Percentiles rank a stretch among this genome's conserved stretches.
Evolutionary conservation across 2,888 invertebrate species (phyloP).

Genomic region (Phengaris alcon): DNA sequence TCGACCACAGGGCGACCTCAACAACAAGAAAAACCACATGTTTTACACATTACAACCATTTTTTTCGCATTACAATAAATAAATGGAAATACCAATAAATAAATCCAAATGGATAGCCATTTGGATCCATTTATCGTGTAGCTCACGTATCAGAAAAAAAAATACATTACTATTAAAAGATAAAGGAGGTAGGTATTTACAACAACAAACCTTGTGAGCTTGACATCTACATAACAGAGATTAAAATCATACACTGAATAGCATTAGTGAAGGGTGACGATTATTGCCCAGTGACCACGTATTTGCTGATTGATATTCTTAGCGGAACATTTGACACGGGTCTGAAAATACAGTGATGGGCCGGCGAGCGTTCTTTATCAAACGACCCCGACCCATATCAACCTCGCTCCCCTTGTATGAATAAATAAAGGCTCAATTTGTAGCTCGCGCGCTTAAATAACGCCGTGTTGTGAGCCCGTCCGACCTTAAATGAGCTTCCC

Average conservation of each 20-base stretch:
- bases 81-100: too few relatives aligned
- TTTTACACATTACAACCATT: too few relatives aligned
- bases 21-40: too few relatives aligned
- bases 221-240: slow-evolving; percentile 11
- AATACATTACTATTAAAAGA: background rate
- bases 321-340: slow-evolving; percentile 50
- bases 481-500: slow-evolving; percentile 57
- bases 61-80: too few relatives aligned
- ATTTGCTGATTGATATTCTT: slow-evolving; percentile 48
- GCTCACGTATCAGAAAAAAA: too few relatives aligned
- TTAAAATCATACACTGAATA: slow-evolving; percentile 29
- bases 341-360: slow-evolving; percentile 57
- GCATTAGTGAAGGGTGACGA: slow-evolving; percentile 31
- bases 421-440: slow-evolving; percentile 78
- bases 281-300: slow-evolving; percentile 33
- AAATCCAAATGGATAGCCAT: too few relatives aligned
- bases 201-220: background rate
- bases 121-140: too few relatives aligned
- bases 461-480: slow-evolving; percentile 58
- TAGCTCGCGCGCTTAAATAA: slow-evolving; percentile 66
- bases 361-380: slow-evolving; percentile 65
- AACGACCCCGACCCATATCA: slow-evolving; percentile 74
- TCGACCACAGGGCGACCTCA: too few relatives aligned
- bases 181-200: background rate
- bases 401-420: slow-evolving; percentile 69